Percentiles rank a stretch among this genome's conserved stretches.
Evolutionary conservation across 2,113 vertebrate genomes (phyloP).

Genomic region (Pithys albifrons): DNA sequence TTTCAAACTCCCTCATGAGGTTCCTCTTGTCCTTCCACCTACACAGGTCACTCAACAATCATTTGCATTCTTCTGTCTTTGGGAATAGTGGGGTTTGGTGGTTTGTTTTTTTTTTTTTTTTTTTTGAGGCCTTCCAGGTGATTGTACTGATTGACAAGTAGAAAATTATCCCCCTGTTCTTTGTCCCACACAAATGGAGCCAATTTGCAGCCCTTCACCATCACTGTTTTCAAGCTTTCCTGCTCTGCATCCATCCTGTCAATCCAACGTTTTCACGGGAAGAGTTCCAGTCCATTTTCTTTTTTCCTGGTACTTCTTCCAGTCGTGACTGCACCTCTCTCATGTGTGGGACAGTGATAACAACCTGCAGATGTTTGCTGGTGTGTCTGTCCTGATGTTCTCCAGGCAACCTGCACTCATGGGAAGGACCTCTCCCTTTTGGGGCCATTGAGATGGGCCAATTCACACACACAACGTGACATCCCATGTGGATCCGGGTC

Average conservation of each 20-base stretch:
- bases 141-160: neutral
- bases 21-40: neutral
- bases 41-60: neutral
- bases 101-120: too few relatives aligned
- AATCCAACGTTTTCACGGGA: neutral
- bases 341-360: accelerated
- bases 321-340: accelerated
- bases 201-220: neutral
- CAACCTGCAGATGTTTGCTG: neutral
- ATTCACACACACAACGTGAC: accelerated
- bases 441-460: neutral
- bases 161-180: neutral
- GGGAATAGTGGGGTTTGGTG: neutral
- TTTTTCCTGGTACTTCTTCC: neutral
- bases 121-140: neutral
- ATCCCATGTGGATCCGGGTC: accelerated
- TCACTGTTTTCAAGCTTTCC: neutral
- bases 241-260: neutral
- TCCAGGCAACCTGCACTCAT: neutral
- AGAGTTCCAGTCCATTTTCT: neutral
- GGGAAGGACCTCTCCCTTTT: neutral
- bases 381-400: neutral
- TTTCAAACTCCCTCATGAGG: neutral
- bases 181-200: neutral
- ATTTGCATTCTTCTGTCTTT: neutral